phyloP scores from a whole-genome alignment of 2,888 invertebrate species.

The Himalopsyche kuldschensis region DNA sequence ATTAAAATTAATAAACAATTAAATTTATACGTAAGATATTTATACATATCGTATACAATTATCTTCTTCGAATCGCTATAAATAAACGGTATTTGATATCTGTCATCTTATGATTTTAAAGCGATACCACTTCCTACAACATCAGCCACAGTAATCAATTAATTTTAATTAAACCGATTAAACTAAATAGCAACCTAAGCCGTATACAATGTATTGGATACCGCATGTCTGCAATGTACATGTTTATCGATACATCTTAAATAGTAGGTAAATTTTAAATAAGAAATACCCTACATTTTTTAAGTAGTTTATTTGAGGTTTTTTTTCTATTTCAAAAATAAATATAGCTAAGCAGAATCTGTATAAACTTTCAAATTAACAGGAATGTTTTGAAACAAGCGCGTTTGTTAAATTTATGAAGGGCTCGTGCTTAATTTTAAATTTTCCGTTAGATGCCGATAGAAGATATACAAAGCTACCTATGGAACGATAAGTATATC shows the following conservation, averaged over 20 bases:
- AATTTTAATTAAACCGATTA: not conserved
- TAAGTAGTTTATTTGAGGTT: no score
- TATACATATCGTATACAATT: no score
- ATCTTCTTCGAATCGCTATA: not conserved
- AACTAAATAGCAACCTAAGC: not conserved
- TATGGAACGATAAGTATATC: not conserved
- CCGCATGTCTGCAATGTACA: no score
- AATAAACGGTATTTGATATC: not conserved
- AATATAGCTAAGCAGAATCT: no score
- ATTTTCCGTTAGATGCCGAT: not conserved
- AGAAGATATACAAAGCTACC: not conserved
- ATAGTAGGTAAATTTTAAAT: no score
- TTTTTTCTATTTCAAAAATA: no score
- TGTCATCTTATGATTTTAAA: not conserved
- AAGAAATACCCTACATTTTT: no score
- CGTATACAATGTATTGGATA: no score
- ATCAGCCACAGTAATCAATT: not conserved
- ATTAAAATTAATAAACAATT: no score
- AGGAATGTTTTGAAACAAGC: not conserved
- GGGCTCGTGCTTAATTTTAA: not conserved
- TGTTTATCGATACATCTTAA: no score
- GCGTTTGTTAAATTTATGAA: not conserved
- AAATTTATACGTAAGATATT: no score
- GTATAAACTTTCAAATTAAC: no score
- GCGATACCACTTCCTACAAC: not conserved